These are phyloP conservation scores for Ctenochaetus hawaiiensis DNA, from an alignment of 2,797 vertebrate genomes.

Conservation along the genomic window DNA sequence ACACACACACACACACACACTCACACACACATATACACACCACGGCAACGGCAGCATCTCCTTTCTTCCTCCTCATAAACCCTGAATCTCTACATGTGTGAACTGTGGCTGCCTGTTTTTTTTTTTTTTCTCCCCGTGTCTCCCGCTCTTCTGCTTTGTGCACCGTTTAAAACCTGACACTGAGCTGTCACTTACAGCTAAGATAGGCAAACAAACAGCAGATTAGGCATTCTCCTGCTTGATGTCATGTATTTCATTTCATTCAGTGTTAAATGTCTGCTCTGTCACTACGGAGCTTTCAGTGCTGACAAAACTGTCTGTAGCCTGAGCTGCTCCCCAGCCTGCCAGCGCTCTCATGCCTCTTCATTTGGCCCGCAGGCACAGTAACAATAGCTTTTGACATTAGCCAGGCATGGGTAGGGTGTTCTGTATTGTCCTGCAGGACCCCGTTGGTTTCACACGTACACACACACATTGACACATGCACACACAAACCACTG, in stretches of 20 bases:
- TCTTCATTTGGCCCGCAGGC: constrained; percentile 74
- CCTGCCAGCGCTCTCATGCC: constrained; percentile 70
- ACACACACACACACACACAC: constrained; percentile 15
- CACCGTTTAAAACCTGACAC: constrained; percentile 57
- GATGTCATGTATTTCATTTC: constrained; percentile 78
- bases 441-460: constrained; percentile 67
- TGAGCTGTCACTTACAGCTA: constrained; percentile 72
- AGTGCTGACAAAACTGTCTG: constrained; percentile 72
- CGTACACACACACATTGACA: constrained; percentile 38
- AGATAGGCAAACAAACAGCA: constrained; percentile 75
- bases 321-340: constrained; percentile 65
- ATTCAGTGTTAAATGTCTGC: constrained; percentile 77
- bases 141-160: constrained; percentile 50
- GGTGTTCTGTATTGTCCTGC: constrained; percentile 69
- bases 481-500: constrained; percentile 40
- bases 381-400: constrained; percentile 77
- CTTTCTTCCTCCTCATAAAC: constrained; percentile 48
- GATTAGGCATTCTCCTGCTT: constrained; percentile 76
- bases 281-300: constrained; percentile 76
- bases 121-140: constrained; percentile 22
- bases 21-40: constrained; percentile 44
- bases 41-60: constrained; percentile 62
- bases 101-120: constrained; percentile 42
- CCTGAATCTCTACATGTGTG: constrained; percentile 28
- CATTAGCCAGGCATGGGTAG: constrained; percentile 72